phyloP scores from a whole-genome alignment of 2,113 vertebrate species.

The Elaphurus davidianus region DNA sequence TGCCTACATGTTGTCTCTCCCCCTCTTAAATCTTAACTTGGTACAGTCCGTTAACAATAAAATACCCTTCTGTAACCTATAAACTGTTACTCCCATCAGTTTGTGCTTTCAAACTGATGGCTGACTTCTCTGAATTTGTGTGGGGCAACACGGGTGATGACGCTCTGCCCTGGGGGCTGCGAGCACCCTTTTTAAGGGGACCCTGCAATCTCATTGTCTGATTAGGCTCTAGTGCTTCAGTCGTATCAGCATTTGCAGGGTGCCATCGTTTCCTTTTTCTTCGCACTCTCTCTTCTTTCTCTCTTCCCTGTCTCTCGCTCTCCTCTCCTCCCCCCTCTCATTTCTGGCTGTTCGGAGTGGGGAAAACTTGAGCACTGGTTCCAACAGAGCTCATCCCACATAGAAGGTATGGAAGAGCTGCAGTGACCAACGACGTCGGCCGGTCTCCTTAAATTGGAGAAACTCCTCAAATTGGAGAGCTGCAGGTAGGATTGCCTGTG shows the following conservation, averaged over 20 bases:
- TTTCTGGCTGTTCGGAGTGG: slow-evolving; percentile 54
- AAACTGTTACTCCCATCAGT: slow-evolving; percentile 92
- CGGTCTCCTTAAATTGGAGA: slow-evolving; percentile 52
- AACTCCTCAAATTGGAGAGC: slow-evolving; percentile 74
- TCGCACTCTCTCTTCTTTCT: not conserved
- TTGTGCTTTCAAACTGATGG: slow-evolving; percentile 86
- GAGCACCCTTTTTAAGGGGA: slow-evolving; percentile 63
- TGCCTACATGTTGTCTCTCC: slow-evolving; percentile 78
- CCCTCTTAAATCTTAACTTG: slow-evolving; percentile 86
- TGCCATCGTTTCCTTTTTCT: slow-evolving; percentile 20
- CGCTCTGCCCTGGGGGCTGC: slow-evolving; percentile 64
- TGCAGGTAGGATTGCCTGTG: slow-evolving; percentile 78
- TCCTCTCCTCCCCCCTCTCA: not conserved
- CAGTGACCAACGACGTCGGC: slow-evolving; percentile 61
- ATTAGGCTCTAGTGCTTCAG: slow-evolving; percentile 81
- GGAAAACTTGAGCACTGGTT: slow-evolving; percentile 71
- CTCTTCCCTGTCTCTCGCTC: not conserved
- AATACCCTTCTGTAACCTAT: slow-evolving; percentile 95
- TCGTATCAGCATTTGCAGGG: slow-evolving; percentile 79
- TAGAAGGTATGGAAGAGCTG: slow-evolving; percentile 65
- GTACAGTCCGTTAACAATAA: slow-evolving; percentile 98
- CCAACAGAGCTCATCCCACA: slow-evolving; percentile 39
- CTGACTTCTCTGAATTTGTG: slow-evolving; percentile 79
- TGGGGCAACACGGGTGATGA: slow-evolving; percentile 58
- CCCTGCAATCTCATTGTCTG: slow-evolving; percentile 81